These are phyloP conservation scores for pig (Sus scrofa) DNA, from an alignment of 2,113 vertebrate species.

Conservation along the genomic window DNA sequence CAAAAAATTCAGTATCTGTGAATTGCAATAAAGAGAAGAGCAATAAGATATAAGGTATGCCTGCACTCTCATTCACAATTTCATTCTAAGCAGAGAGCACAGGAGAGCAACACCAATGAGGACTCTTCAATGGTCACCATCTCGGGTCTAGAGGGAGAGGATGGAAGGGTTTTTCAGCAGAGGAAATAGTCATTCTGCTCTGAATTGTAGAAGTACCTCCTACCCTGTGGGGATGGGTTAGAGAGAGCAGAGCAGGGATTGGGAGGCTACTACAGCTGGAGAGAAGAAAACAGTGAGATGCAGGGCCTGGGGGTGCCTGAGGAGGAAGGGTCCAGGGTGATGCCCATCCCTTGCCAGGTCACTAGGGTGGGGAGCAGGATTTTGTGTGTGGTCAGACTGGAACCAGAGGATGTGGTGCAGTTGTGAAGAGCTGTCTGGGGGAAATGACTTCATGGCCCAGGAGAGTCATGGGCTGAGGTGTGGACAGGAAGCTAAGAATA, in stretches of 20 bases:
- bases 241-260: not conserved
- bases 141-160: not conserved
- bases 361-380: not conserved
- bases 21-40: not conserved
- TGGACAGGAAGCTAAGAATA: not conserved
- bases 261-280: not conserved
- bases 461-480: not conserved
- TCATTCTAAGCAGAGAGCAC: not conserved
- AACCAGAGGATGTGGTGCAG: not conserved
- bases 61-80: not conserved
- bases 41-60: not conserved
- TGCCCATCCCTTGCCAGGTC: not conserved
- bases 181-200: not conserved
- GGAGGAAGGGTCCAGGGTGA: not conserved
- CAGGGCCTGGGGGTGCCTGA: not conserved
- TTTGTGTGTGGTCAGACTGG: not conserved
- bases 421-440: not conserved
- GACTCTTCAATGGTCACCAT: not conserved
- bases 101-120: not conserved
- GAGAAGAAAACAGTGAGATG: slow-evolving; percentile 2
- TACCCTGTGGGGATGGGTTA: not conserved
- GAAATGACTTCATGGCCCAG: not conserved
- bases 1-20: not conserved
- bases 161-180: not conserved
- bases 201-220: not conserved